These are phyloP conservation scores for Leiothrix lutea DNA, from an alignment of 2,113 vertebrate species.

Conservation along the genomic window DNA sequence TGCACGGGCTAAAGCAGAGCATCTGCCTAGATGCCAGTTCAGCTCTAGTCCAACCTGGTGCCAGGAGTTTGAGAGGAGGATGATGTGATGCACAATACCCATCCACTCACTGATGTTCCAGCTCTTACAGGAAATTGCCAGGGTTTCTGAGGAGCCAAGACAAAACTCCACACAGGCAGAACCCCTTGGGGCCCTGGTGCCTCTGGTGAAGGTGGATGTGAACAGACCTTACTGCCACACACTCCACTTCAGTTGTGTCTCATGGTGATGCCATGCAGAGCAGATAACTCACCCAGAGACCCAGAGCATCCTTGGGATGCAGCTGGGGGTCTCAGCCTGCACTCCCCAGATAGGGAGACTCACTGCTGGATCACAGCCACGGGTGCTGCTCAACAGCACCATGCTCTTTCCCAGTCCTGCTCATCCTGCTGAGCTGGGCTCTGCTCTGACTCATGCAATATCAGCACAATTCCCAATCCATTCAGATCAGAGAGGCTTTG, in stretches of 20 bases:
- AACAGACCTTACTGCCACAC: background rate
- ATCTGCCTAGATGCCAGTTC: background rate
- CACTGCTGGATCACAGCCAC: fast-evolving
- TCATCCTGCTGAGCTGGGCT: constrained; percentile 48
- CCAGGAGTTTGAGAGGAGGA: background rate
- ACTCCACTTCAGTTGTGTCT: background rate
- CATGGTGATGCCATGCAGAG: fast-evolving
- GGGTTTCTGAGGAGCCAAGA: fast-evolving
- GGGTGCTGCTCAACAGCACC: background rate
- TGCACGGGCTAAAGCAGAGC: background rate
- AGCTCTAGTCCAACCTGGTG: background rate
- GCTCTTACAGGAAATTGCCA: background rate
- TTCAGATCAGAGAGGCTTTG: constrained; percentile 54
- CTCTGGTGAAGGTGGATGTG: background rate
- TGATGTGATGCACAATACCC: background rate
- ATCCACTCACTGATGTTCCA: background rate
- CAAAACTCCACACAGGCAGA: background rate
- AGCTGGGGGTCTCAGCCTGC: fast-evolving
- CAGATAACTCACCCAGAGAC: fast-evolving
- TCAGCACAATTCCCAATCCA: constrained; percentile 37
- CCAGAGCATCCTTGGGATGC: background rate
- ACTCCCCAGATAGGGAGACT: fast-evolving
- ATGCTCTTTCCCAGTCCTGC: background rate
- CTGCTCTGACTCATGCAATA: constrained; percentile 54
- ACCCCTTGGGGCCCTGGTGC: background rate